Evolutionary conservation across 2,797 vertebrate species (phyloP).

Genomic region (Characodon lateralis): DNA sequence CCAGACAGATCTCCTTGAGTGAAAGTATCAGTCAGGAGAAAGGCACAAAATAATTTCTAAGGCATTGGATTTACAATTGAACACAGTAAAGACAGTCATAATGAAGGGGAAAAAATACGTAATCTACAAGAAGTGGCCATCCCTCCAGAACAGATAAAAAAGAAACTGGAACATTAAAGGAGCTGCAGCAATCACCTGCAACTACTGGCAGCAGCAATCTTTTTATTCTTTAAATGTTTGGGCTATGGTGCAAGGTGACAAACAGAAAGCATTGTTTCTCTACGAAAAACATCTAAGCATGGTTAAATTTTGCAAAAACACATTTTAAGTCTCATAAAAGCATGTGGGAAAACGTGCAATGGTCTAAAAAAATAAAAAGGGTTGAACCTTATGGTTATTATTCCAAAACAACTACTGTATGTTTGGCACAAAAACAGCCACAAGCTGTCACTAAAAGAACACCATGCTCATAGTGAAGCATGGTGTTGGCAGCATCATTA

Average conservation of each 20-base stretch:
- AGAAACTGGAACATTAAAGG: background rate
- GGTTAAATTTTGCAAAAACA: background rate
- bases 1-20: too few relatives aligned
- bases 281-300: background rate
- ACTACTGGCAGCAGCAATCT: background rate
- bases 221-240: background rate
- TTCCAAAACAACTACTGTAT: background rate
- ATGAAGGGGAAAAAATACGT: background rate
- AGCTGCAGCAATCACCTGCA: background rate
- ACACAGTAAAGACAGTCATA: background rate
- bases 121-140: background rate
- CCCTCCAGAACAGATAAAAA: background rate
- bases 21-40: background rate
- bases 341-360: background rate
- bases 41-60: background rate
- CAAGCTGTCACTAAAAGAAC: background rate
- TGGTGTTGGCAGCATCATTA: background rate
- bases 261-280: background rate
- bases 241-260: background rate
- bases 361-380: background rate
- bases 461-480: background rate
- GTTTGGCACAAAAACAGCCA: background rate
- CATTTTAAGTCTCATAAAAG: background rate
- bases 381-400: background rate
- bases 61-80: background rate